phyloP scores from a whole-genome alignment of 1,140 invertebrate species.

The Campodea augens region DNA sequence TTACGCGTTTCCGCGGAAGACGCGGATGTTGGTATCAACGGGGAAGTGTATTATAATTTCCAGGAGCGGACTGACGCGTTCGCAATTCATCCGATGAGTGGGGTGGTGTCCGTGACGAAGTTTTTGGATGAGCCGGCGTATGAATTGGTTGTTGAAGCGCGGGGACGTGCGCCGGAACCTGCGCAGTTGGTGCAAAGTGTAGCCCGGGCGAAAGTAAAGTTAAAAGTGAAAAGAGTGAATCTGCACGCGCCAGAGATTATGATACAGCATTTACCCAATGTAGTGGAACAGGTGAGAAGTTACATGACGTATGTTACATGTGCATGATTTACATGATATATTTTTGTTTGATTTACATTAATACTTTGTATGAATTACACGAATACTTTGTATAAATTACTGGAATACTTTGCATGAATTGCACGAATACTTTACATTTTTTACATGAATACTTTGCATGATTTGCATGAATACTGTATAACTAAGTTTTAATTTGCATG shows the following conservation, averaged over 20 bases:
- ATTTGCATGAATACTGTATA: too few relatives aligned
- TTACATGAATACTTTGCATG: too few relatives aligned
- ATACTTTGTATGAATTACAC: too few relatives aligned
- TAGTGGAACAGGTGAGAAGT: conserved; percentile 58
- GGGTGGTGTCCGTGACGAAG: conserved; percentile 64
- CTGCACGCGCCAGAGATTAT: conserved; percentile 64
- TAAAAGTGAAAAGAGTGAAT: conserved; percentile 75
- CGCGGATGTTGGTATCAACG: conserved; percentile 81
- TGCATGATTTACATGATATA: too few relatives aligned
- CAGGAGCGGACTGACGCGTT: conserved; percentile 62
- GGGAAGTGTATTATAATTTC: conserved; percentile 91
- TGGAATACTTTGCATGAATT: too few relatives aligned
- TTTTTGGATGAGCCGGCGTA: conserved; percentile 49
- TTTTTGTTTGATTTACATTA: conserved; percentile 11
- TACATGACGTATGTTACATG: too few relatives aligned
- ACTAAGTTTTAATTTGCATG: too few relatives aligned
- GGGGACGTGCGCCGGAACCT: conserved; percentile 47
- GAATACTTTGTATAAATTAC: too few relatives aligned
- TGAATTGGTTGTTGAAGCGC: conserved; percentile 56
- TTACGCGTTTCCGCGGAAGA: conserved; percentile 68
- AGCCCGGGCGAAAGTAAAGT: conserved; percentile 50
- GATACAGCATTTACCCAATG: conserved; percentile 53
- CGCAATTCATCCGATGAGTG: conserved; percentile 78
- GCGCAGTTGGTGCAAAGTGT: conserved; percentile 36
- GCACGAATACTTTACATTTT: too few relatives aligned